phyloP scores from a whole-genome alignment of 2,888 invertebrate genomes.

The Penaeus monodon region DNA sequence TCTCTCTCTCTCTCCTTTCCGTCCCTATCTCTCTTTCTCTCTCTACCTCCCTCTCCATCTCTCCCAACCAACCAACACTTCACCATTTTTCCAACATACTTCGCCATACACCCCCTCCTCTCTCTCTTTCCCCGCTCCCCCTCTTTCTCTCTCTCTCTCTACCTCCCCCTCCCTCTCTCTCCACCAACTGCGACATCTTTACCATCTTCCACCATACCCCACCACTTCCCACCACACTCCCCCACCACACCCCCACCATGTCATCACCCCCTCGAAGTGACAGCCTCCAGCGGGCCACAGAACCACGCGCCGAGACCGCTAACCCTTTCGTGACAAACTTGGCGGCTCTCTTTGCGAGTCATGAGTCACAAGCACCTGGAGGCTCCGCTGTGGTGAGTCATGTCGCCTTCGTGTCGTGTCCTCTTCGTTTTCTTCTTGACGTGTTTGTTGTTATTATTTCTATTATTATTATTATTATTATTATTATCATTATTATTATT shows the following conservation, averaged over 20 bases:
- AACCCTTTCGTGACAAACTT: not conserved
- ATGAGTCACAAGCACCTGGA: too few relatives aligned
- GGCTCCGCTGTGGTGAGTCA: too few relatives aligned
- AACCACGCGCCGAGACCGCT: not conserved
- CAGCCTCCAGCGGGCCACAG: not conserved
- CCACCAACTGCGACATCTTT: too few relatives aligned
- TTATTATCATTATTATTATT: too few relatives aligned
- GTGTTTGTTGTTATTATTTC: not conserved
- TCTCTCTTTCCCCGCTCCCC: too few relatives aligned
- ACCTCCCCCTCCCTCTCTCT: too few relatives aligned
- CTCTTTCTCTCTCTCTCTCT: too few relatives aligned
- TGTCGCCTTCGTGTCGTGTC: not conserved
- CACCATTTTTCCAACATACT: not conserved
- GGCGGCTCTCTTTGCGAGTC: too few relatives aligned
- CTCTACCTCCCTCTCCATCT: not conserved
- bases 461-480: too few relatives aligned
- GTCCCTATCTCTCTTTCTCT: not conserved
- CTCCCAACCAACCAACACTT: not conserved
- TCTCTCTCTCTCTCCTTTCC: not conserved
- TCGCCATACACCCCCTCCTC: not conserved
- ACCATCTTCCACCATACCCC: not conserved
- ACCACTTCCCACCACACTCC: not conserved
- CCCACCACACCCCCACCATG: not conserved
- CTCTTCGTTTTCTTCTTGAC: not conserved
- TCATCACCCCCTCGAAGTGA: too few relatives aligned